Base-by-base conservation (phyloP, 2,888 invertebrate species). In the Cecidostiba fungosa region DNA sequence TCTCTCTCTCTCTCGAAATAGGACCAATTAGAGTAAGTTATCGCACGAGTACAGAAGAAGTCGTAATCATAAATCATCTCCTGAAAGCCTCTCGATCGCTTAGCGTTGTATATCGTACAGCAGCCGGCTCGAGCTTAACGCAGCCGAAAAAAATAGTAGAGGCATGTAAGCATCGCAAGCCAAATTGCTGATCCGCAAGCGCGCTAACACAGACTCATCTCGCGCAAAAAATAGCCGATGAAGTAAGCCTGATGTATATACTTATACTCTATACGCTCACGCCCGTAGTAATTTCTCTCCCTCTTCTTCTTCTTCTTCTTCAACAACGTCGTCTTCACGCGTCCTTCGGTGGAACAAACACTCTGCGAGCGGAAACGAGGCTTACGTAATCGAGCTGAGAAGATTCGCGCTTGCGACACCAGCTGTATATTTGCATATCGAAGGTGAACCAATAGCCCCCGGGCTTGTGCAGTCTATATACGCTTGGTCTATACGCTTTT, bases 151-250 rank as follows among this genome's bases (percentile, higher is more conserved):
- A 62, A 39, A 39, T 19, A 47, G 47, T 19, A 54, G 54, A 54
- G 19, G 4, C 16, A 4, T 47, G 8, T 6, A 19, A 54, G 54
- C 54, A 54, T 0, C 10, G 16, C 23, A 8, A 14, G 23, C n/a
- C 32, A 23, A 39, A 39, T 54, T 54, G 59, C 26, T 14, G 10
- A 26, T 29, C 14, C 29, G 29, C n/a, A n/a, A n/a, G 62, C 29
- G 77, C 6, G 77, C 4, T 39, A 77, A 62, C 23, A 62, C 23
- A 39, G 50, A 32, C 69, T 69, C 69, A 23, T 16, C 23, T 39
- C 39, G 59, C 26, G 66, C 59, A 43, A 81, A 74, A 81, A 81
- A 81, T 74, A 81, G 36, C 43, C 73, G 32, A 43, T 82, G 76
- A 82, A 76, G 50, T 82, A 76, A 82, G 14, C 59, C 54, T 50